These are phyloP conservation scores for Steinernema hermaphroditum DNA, from an alignment of 2,888 invertebrate species.

Conservation along the genomic window DNA sequence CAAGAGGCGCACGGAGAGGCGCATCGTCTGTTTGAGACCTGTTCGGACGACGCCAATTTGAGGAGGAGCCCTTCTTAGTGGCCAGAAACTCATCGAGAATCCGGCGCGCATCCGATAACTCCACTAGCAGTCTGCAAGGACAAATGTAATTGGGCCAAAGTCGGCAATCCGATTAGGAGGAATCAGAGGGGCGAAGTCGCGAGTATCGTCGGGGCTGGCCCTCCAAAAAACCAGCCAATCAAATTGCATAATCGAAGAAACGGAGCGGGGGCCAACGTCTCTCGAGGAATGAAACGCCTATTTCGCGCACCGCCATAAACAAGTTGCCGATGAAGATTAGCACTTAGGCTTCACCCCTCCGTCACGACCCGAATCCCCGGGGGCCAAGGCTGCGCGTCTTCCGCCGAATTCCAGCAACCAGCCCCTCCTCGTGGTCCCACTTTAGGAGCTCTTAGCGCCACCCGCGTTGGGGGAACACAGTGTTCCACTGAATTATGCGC, in stretches of 20 bases:
- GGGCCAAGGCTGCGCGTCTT: not conserved
- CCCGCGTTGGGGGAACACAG: not conserved
- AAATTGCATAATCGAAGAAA: slow-evolving; percentile 20
- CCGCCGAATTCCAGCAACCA: not conserved
- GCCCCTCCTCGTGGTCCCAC: not conserved
- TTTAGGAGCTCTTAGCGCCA: not conserved
- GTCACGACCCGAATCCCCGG: not conserved
- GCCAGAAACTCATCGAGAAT: slow-evolving; percentile 15
- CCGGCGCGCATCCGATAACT: not conserved
- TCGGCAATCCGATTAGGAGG: slow-evolving; percentile 3
- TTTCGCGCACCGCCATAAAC: slow-evolving; percentile 18
- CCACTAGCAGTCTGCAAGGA: not conserved
- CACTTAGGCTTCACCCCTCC: not conserved
- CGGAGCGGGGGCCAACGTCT: not conserved
- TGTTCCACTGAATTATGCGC: not conserved
- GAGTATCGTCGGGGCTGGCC: not conserved
- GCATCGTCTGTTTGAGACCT: slow-evolving; percentile 5
- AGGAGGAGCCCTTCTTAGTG: not conserved
- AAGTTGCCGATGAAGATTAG: slow-evolving; percentile 19
- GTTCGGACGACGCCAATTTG: not conserved
- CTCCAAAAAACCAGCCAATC: not conserved
- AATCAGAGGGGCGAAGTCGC: not conserved
- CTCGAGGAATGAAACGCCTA: not conserved
- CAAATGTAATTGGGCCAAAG: slow-evolving; percentile 10
- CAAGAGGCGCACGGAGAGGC: not conserved